These are phyloP conservation scores for Lamprologus sp. DNA, from an alignment of 2,113 vertebrate genomes.

Conservation along the genomic window DNA sequence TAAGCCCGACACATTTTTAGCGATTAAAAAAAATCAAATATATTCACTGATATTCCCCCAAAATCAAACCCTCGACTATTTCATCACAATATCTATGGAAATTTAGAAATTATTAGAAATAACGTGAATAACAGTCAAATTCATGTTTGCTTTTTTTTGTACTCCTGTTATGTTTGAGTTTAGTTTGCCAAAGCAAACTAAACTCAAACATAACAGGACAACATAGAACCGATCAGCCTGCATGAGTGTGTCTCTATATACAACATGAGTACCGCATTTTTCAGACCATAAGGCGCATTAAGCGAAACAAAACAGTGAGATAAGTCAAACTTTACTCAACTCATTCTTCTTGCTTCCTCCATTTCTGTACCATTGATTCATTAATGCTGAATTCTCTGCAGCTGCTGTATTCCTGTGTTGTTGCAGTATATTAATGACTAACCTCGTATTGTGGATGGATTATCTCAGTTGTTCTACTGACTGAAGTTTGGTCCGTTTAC, in stretches of 20 bases:
- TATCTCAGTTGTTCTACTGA: not conserved
- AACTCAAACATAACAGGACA: not conserved
- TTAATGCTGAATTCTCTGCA: not conserved
- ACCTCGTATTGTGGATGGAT: rapidly evolving
- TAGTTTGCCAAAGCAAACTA: not conserved
- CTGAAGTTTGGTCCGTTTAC: not conserved
- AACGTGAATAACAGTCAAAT: not conserved
- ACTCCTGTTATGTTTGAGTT: not conserved
- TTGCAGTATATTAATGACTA: rapidly evolving
- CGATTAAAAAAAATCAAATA: not conserved
- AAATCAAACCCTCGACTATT: not conserved
- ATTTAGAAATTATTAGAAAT: not conserved
- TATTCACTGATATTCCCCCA: not conserved
- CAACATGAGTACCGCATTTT: not conserved
- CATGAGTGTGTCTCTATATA: not conserved
- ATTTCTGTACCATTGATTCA: rapidly evolving
- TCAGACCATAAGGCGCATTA: not conserved
- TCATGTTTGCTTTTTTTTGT: not conserved
- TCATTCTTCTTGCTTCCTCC: not conserved
- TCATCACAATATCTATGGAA: not conserved
- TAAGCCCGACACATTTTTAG: not conserved
- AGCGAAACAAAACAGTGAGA: not conserved
- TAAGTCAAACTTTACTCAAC: not conserved
- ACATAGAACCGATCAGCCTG: not conserved
- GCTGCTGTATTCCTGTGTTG: rapidly evolving